These are phyloP conservation scores for Nibea albiflora DNA, from an alignment of 2,113 vertebrate genomes.

Conservation along the genomic window DNA sequence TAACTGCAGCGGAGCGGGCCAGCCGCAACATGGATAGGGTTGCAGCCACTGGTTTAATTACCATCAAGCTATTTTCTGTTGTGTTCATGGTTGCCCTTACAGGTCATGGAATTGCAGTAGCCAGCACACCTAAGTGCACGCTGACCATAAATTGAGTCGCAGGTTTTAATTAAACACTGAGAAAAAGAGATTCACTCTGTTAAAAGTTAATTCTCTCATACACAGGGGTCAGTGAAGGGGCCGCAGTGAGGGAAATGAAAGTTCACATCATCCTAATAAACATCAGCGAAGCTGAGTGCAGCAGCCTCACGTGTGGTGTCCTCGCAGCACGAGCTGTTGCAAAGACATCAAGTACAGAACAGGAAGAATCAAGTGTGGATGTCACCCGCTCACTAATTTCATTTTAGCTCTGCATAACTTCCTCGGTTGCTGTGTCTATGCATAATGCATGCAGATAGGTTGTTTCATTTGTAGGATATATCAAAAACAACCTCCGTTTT, in stretches of 20 bases:
- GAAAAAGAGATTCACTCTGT: slow-evolving; percentile 48
- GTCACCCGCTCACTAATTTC: background rate
- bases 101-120: slow-evolving; percentile 78
- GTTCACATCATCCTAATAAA: slow-evolving; percentile 17
- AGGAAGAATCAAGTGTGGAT: background rate
- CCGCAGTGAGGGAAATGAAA: slow-evolving; percentile 4
- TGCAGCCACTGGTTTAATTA: slow-evolving; percentile 84
- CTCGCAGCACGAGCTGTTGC: background rate
- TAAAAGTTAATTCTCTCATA: slow-evolving; percentile 59
- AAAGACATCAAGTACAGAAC: background rate
- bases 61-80: slow-evolving; percentile 79
- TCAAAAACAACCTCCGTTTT: background rate
- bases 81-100: slow-evolving; percentile 65
- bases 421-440: background rate
- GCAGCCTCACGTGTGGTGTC: slow-evolving; percentile 8
- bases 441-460: slow-evolving; percentile 3
- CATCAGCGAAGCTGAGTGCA: background rate
- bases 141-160: slow-evolving; percentile 61
- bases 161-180: slow-evolving; percentile 71
- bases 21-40: slow-evolving; percentile 78
- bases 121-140: slow-evolving; percentile 57
- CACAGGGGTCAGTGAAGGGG: slow-evolving; percentile 20
- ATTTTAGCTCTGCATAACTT: background rate
- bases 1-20: slow-evolving; percentile 75
- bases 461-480: background rate